Conservation (phyloP, 2,888 invertebrate species). For the Coremacera marginata region DNA sequence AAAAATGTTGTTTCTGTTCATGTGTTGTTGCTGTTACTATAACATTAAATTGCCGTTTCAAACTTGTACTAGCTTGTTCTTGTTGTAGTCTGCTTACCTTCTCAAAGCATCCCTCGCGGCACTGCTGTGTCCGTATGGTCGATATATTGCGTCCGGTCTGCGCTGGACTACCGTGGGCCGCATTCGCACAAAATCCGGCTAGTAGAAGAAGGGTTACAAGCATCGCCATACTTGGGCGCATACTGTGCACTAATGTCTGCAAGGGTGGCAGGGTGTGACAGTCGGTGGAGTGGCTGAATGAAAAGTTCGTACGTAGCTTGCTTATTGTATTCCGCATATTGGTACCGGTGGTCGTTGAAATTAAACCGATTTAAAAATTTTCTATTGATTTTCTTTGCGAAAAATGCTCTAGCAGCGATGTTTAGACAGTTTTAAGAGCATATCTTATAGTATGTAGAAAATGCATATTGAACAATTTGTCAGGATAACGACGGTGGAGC, state of each 20-base stretch:
- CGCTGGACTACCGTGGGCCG: slow-evolving; percentile 47
- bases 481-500: not conserved
- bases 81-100: slow-evolving; percentile 52
- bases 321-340: not conserved
- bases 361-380: not conserved
- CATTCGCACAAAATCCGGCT: slow-evolving; percentile 47
- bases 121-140: slow-evolving; percentile 57
- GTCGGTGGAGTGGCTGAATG: not conserved
- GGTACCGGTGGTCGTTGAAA: not conserved
- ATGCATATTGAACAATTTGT: not conserved
- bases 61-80: not conserved
- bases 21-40: not conserved
- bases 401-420: not conserved
- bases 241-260: not conserved
- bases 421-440: not conserved
- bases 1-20: not conserved
- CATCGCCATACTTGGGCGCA: slow-evolving; percentile 10
- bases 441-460: not conserved
- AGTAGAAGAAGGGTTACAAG: slow-evolving; percentile 46
- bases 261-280: slow-evolving; percentile 5
- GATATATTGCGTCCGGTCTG: slow-evolving; percentile 36
- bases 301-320: not conserved
- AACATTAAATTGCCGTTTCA: not conserved
- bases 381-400: not conserved
- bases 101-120: slow-evolving; percentile 61